Evolutionary conservation across 2,888 invertebrate genomes (phyloP).

Genomic region (Eueremaeus valkanovi): DNA sequence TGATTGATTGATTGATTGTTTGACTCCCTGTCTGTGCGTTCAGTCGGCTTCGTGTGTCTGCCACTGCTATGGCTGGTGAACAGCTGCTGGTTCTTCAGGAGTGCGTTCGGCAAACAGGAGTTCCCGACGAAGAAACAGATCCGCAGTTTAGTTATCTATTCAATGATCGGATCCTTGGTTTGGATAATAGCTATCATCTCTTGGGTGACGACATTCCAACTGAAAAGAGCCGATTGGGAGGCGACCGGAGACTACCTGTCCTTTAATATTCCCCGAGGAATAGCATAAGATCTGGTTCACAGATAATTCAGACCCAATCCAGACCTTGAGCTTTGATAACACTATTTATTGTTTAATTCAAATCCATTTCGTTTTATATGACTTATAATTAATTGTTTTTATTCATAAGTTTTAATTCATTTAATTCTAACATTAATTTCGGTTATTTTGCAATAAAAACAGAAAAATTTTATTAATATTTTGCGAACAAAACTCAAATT

Average conservation of each 20-base stretch:
- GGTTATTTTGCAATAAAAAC: no score
- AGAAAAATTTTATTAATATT: no score
- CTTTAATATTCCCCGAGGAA: slow-evolving; percentile 43
- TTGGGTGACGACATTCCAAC: slow-evolving; percentile 41
- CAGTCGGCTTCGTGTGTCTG: slow-evolving; percentile 38
- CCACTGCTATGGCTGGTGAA: slow-evolving; percentile 43
- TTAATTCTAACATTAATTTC: no score
- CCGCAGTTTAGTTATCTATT: slow-evolving; percentile 26
- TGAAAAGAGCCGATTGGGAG: slow-evolving; percentile 39
- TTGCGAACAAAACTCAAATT: no score
- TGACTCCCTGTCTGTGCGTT: not conserved
- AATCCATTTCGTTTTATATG: not conserved
- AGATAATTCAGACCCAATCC: no score
- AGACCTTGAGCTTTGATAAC: no score
- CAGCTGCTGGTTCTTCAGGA: slow-evolving; percentile 41
- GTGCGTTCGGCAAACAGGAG: slow-evolving; percentile 31
- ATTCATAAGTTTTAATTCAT: no score
- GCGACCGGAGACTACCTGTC: slow-evolving; percentile 38
- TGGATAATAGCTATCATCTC: slow-evolving; percentile 36
- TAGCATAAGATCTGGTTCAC: slow-evolving; percentile 29
- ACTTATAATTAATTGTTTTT: no score
- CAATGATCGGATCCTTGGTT: slow-evolving; percentile 34
- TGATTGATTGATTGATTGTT: not conserved
- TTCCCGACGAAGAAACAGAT: slow-evolving; percentile 16
- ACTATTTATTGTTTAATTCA: no score